Evolutionary conservation across 2,797 vertebrate species (phyloP), one percentile per base, ranked within the genome.

Genomic region (Lepilemur septentrionalis): DNA sequence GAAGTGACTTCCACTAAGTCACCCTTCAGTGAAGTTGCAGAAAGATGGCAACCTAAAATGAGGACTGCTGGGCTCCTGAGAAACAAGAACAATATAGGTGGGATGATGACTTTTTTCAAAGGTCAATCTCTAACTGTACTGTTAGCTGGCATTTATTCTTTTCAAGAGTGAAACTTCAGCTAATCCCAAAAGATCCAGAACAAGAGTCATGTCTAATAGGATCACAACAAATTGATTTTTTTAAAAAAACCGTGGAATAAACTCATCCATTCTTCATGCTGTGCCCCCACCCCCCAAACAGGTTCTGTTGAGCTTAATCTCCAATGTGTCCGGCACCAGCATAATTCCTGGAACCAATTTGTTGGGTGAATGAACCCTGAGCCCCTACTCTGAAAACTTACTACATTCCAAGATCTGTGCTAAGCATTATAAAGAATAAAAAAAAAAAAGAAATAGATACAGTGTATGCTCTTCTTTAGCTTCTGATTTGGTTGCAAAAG

Each of bases 171-270:
- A 92, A 94, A 86, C 30, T 89, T 83, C 3, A 91, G 79, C 55
- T 84, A 22, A 46, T 93, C 91, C 79, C 75, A 41, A 91, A 94
- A 95, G 43, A 73, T 81, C 41, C 14, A 69, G 41, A 89, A 32
- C 22, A 22, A 89, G n/a, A 69, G 50, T 88, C 48, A 17, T 41
- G 43, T n/a, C 70, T 84, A 57, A n/a, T 52, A 41, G 22, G 65
- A 78, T 81, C 61, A 63, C 38, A 86, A 32, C 23, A 48, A 83
- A 79, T 30, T 11, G 50, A 55, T n/a, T n/a, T 41, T 41, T 48
- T 48, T 5, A 25, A 48, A 38, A 38, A 75, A 84, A n/a, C 48
- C 9, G 15, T 23, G 6, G 43, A 85, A 23, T 17, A 69, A 46
- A 78, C 63, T 30, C 28, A 76, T 43, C 22, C 4, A 7, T 46